A percentile compares a stretch with the other conserved stretches of the same genome.
These are phyloP conservation scores for Pharmacophagus antenor DNA, from an alignment of 2,888 invertebrate genomes.

Conservation along the genomic window DNA sequence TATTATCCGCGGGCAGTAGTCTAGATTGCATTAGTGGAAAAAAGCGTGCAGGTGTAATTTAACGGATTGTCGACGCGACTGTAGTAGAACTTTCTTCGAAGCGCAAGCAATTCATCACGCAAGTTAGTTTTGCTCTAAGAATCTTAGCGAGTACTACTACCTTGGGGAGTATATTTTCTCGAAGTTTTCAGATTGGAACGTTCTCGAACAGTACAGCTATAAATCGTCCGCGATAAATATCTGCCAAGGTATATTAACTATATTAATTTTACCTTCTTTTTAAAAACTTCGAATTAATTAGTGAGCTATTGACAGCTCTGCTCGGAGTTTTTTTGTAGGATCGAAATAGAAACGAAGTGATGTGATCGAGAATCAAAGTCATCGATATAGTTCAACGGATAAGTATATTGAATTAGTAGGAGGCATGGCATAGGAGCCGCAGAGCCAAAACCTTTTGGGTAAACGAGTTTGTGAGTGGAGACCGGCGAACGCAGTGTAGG, in stretches of 20 bases:
- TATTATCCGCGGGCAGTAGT: neutral
- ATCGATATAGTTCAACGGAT: too few species aligned
- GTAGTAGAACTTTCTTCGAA: constrained; percentile 22
- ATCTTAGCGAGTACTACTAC: constrained; percentile 28
- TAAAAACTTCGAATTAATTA: too few species aligned
- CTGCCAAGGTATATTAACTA: constrained; percentile 24
- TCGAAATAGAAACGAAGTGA: too few species aligned
- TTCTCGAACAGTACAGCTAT: constrained; percentile 21
- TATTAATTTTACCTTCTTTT: constrained; percentile 2
- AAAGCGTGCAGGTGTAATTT: constrained; percentile 25
- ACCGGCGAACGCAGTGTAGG: too few species aligned
- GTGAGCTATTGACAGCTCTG: too few species aligned
- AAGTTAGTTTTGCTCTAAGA: constrained; percentile 31
- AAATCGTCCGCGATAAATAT: constrained; percentile 27
- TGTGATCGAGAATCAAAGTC: too few species aligned
- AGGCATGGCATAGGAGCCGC: too few species aligned
- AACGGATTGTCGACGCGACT: constrained; percentile 22
- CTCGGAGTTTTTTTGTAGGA: too few species aligned
- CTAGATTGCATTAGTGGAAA: constrained; percentile 15
- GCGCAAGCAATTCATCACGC: constrained; percentile 29
- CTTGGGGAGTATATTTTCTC: constrained; percentile 29
- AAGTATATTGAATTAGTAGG: too few species aligned
- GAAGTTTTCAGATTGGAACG: constrained; percentile 28
- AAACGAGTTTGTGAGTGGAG: too few species aligned
- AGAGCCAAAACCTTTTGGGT: too few species aligned